Conservation (phyloP, 2,113 vertebrate genomes). For the Columba janthina region DNA sequence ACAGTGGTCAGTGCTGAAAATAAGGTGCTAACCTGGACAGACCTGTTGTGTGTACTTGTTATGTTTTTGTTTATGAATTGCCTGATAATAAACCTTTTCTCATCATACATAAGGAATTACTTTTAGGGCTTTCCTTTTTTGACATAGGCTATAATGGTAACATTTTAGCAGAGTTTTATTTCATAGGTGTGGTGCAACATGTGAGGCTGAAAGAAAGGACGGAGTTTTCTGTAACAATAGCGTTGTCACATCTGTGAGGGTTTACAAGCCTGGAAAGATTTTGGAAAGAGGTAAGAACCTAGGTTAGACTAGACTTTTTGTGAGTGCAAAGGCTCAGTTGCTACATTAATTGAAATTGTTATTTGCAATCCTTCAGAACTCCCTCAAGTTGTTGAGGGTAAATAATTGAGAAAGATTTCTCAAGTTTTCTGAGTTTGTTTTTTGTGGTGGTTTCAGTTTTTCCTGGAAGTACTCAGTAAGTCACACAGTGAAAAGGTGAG, state of each 20-base stretch:
- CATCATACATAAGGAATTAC: background rate
- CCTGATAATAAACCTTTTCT: background rate
- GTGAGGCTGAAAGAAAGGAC: background rate
- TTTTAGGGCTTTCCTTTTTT: background rate
- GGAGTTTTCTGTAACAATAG: fast-evolving
- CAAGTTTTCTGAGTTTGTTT: background rate
- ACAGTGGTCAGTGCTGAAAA: background rate
- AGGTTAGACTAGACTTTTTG: background rate
- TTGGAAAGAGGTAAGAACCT: background rate
- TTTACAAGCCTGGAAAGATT: background rate
- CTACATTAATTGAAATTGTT: background rate
- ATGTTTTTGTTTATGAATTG: background rate
- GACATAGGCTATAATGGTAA: background rate
- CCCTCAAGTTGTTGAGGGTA: background rate
- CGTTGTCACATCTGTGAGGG: background rate
- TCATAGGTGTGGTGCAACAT: background rate
- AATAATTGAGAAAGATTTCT: background rate
- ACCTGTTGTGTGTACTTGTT: background rate
- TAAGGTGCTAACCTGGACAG: background rate
- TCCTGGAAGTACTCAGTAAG: background rate
- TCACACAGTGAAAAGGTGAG: background rate
- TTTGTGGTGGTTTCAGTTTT: background rate
- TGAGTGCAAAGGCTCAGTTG: background rate
- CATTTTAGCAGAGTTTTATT: background rate
- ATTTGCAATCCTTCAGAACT: background rate